These are phyloP conservation scores for Ceyx margarethae DNA, from an alignment of 2,113 vertebrate genomes.

Conservation along the genomic window DNA sequence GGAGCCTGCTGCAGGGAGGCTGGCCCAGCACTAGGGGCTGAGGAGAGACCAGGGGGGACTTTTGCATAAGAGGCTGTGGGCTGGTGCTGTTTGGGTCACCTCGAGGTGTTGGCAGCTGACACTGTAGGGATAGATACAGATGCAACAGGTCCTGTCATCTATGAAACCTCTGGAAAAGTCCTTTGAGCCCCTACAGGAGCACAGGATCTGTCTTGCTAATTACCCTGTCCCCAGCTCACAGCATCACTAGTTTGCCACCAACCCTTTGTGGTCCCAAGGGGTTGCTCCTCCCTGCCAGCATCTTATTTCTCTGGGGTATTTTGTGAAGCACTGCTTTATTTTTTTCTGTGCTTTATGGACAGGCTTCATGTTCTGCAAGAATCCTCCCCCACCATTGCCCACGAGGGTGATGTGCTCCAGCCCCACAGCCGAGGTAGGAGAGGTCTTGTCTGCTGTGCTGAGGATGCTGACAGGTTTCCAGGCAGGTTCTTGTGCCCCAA, in stretches of 20 bases:
- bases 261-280: neutral
- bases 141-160: neutral
- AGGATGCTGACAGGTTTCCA: neutral
- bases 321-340: neutral
- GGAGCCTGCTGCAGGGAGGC: neutral
- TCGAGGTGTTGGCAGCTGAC: accelerated
- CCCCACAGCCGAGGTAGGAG: accelerated
- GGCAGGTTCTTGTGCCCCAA: neutral
- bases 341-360: neutral
- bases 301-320: neutral
- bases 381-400: neutral
- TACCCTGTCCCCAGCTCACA: neutral
- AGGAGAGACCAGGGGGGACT: neutral
- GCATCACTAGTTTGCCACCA: accelerated
- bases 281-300: neutral
- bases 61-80: neutral
- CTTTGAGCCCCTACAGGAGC: neutral
- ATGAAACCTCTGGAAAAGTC: neutral
- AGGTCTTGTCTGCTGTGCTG: neutral
- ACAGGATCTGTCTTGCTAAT: neutral
- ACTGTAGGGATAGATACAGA: neutral
- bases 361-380: neutral
- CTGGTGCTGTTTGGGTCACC: neutral
- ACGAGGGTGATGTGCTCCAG: neutral
- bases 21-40: neutral